Evolutionary conservation across 2,888 invertebrate genomes (phyloP), one percentile per base, ranked within the genome.

Genomic region (Plebejus argus): DNA sequence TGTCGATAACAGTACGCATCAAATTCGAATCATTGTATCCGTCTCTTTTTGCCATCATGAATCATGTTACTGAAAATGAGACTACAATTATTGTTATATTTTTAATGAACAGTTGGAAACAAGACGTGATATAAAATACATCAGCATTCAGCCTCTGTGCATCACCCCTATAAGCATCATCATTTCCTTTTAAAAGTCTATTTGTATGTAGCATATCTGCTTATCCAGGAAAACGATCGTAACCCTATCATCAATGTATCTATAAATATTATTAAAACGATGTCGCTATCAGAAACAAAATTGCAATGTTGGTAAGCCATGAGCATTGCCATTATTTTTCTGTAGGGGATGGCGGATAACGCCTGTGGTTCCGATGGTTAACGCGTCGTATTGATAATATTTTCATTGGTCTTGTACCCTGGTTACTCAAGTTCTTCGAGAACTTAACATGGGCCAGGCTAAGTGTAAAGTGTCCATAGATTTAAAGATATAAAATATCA

Each of bases 401-500:
- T 39, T 39, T 10, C 39, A 10, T 8, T 39, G 39, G n/a, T 28
- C 1, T 28, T 28, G 45, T 45, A 45, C 45, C 10, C 45, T 12
- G 45, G 10, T 45, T 10, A 45, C 45, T 45, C 10, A 10, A 45
- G 45, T 45, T 45, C 45, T 45, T 45, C 2, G 45, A 45, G 10
- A 45, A 45, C 45, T 45, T 10, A 39, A 1, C 39, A 45, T 10
- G 45, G 45, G 45, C 10, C 45, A 45, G 45, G 8, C 35, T 35
- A 1, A 35, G 35, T 28, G 28, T 28, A 28, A 28, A 28, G n/a
- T 28, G 28, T 28, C 28, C 28, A 28, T 28, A 28, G 28, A 28
- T 28, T 53, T 15, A 20, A 8, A n/a, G 0, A 8, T 20, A 33
- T 39, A n/a, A 5, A 33, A 58, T 8, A 58, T 15, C 33, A 94